Evolutionary conservation across 2,113 vertebrate species (phyloP).

Genomic region (Pterocles gutturalis): DNA sequence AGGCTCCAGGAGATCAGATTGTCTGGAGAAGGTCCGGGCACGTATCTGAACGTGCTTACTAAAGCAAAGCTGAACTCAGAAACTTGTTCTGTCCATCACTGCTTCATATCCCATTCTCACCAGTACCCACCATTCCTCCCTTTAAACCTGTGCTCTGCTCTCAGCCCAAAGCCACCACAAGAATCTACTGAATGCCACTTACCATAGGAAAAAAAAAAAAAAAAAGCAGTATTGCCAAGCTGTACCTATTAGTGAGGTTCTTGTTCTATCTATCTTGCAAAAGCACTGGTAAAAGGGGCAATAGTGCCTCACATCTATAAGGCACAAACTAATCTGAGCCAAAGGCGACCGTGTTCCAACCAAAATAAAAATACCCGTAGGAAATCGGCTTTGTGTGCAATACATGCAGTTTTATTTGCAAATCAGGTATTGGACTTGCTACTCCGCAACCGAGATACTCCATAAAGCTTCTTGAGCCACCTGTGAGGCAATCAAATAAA

Average conservation of each 20-base stretch:
- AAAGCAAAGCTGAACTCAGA: neutral
- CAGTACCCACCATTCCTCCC: neutral
- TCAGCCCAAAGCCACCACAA: neutral
- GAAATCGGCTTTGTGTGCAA: neutral
- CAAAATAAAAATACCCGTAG: neutral
- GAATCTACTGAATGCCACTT: neutral
- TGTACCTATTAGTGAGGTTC: neutral
- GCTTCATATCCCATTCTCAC: neutral
- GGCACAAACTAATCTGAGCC: neutral
- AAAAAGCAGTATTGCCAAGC: neutral
- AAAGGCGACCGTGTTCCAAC: neutral
- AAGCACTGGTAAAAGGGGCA: neutral
- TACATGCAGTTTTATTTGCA: neutral
- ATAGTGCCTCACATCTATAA: neutral
- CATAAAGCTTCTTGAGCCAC: neutral
- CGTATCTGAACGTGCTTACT: neutral
- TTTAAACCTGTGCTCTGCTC: neutral
- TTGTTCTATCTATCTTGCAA: neutral
- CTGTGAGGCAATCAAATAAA: conserved; percentile 17
- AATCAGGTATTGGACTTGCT: neutral
- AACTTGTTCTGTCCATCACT: neutral
- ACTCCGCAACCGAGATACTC: neutral
- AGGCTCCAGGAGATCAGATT: conserved; percentile 65
- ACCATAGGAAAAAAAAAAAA: neutral
- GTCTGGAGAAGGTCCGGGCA: conserved; percentile 58